Conservation (phyloP, 2,113 vertebrate species). For the Nothobranchius furzeri region DNA sequence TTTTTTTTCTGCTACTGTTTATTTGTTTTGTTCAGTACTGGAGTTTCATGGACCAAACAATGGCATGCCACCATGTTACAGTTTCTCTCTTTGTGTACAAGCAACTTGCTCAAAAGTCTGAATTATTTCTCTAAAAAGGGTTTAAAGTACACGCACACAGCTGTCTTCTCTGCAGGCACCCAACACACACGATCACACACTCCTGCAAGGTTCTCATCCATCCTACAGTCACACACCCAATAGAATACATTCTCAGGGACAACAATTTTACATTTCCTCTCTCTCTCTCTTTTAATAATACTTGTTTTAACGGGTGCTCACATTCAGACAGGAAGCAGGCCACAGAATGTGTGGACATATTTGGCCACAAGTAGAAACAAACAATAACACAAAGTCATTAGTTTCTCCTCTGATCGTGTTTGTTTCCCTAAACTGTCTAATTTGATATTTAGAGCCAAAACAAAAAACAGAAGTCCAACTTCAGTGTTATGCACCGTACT, state of each 20-base stretch:
- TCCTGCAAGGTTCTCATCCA: constrained; percentile 1
- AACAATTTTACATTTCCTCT: constrained; percentile 47
- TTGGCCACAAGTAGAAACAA: not conserved
- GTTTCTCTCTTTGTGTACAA: constrained; percentile 73
- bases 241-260: constrained; percentile 68
- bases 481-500: constrained; percentile 15
- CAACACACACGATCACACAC: not conserved
- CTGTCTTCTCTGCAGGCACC: too few species aligned
- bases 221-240: constrained; percentile 20
- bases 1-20: constrained; percentile 61
- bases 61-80: constrained; percentile 41
- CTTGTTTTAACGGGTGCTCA: constrained; percentile 41
- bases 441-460: not conserved
- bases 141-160: constrained; percentile 42
- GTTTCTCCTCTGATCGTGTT: not conserved
- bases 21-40: constrained; percentile 65
- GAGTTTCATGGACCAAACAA: constrained; percentile 63
- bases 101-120: constrained; percentile 64
- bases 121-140: constrained; percentile 64
- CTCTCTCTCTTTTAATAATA: constrained; percentile 24
- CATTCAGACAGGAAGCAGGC: not conserved
- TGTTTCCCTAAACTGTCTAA: too few species aligned
- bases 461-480: not conserved
- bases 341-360: not conserved
- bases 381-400: too few species aligned